phyloP scores from a whole-genome alignment of 2,113 vertebrate genomes.

The Lichenostomus cassidix region DNA sequence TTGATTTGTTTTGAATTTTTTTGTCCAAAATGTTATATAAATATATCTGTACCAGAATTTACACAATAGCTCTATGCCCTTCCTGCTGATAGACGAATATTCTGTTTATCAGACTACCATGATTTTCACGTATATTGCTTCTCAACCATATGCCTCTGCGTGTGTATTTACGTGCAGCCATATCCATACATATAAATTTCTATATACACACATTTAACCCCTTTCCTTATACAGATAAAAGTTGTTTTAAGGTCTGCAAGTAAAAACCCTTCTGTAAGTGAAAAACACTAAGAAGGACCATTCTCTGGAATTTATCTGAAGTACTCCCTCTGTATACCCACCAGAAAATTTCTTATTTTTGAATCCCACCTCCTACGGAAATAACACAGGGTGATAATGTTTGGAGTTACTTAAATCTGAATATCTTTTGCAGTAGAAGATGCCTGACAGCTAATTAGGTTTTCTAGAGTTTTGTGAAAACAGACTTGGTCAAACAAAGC shows the following conservation, averaged over 20 bases:
- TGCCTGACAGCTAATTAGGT: background rate
- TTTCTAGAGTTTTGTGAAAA: background rate
- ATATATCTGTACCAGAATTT: background rate
- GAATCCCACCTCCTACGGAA: background rate
- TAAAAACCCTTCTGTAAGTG: background rate
- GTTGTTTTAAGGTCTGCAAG: background rate
- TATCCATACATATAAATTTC: background rate
- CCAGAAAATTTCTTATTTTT: background rate
- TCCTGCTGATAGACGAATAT: background rate
- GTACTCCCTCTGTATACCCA: background rate
- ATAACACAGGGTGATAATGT: background rate
- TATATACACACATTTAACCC: accelerated
- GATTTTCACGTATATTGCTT: background rate
- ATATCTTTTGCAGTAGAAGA: background rate
- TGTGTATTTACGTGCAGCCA: background rate
- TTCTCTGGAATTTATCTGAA: background rate
- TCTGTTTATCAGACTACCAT: background rate
- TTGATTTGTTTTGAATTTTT: background rate
- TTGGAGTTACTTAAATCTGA: background rate
- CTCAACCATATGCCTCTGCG: background rate
- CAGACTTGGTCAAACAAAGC: background rate
- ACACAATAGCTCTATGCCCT: background rate
- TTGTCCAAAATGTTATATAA: background rate
- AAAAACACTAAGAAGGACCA: background rate
- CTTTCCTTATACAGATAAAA: background rate